Conservation (phyloP, 2,113 vertebrate species). For the Perca fluviatilis region DNA sequence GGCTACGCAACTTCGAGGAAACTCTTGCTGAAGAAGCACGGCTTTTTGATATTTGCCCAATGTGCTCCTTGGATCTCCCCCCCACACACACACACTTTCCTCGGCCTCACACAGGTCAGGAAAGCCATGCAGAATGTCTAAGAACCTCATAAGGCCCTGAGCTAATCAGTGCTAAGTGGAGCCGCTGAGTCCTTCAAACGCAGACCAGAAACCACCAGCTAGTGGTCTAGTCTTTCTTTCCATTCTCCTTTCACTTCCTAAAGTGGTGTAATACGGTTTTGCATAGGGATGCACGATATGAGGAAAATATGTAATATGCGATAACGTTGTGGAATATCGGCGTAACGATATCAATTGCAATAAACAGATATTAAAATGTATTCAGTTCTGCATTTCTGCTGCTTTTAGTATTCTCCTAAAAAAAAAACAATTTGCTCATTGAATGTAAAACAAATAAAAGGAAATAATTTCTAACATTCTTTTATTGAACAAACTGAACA, state of each 20-base stretch:
- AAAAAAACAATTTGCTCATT: too few species aligned
- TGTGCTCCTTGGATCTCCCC: conserved; percentile 21
- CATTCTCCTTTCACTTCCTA: too few species aligned
- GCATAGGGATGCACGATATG: too few species aligned
- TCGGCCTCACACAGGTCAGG: conserved; percentile 29
- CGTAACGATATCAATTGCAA: too few species aligned
- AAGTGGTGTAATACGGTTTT: not conserved
- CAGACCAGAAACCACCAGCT: conserved; percentile 10
- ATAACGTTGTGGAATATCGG: too few species aligned
- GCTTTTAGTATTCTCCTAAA: too few species aligned
- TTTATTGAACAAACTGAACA: too few species aligned
- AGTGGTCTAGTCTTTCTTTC: not conserved
- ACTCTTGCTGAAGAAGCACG: not conserved
- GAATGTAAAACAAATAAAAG: too few species aligned
- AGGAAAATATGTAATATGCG: too few species aligned
- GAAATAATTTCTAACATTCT: too few species aligned
- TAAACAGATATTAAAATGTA: too few species aligned
- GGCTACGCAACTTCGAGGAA: conserved; percentile 34
- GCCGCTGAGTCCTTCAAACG: conserved; percentile 20
- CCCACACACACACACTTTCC: not conserved
- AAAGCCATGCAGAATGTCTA: conserved; percentile 50
- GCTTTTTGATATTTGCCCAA: conserved; percentile 13
- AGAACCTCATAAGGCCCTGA: conserved; percentile 46
- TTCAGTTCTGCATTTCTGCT: too few species aligned
- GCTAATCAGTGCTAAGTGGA: conserved; percentile 56